Evolutionary conservation across 1,140 invertebrate genomes (phyloP).

Genomic region (Centruroides vittatus): DNA sequence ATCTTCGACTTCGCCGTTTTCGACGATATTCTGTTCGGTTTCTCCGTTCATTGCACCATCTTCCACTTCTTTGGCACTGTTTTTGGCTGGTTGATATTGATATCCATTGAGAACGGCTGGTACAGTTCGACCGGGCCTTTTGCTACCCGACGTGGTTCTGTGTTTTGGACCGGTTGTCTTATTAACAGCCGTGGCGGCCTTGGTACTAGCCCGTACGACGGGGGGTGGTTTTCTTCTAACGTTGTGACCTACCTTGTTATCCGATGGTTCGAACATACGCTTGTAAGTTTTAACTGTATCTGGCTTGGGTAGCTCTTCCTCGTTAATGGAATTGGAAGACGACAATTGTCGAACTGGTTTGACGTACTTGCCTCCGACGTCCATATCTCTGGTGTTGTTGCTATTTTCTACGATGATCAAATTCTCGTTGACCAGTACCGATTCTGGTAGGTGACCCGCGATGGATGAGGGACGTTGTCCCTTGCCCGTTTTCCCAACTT

Average conservation of each 20-base stretch:
- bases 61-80: not conserved
- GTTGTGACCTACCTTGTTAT: constrained; percentile 2
- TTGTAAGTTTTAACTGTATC: constrained; percentile 71
- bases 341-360: not conserved
- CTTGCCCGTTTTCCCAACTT: not conserved
- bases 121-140: not conserved
- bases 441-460: not conserved
- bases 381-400: constrained; percentile 1
- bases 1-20: too few relatives aligned
- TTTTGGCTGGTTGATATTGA: too few relatives aligned
- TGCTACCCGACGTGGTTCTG: not conserved
- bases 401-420: constrained; percentile 11
- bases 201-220: constrained; percentile 21
- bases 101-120: not conserved
- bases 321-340: constrained; percentile 36
- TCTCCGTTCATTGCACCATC: not conserved
- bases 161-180: constrained; percentile 21
- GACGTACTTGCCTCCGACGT: not conserved
- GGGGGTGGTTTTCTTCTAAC: constrained; percentile 10
- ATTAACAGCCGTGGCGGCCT: constrained; percentile 11
- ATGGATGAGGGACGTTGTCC: not conserved
- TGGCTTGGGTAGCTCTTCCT: constrained; percentile 63
- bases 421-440: not conserved
- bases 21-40: not conserved
- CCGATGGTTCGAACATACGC: constrained; percentile 54